Percentiles rank a stretch among this genome's conserved stretches.
Conservation (phyloP, 2,888 invertebrate genomes). For the Diogma glabrata region DNA sequence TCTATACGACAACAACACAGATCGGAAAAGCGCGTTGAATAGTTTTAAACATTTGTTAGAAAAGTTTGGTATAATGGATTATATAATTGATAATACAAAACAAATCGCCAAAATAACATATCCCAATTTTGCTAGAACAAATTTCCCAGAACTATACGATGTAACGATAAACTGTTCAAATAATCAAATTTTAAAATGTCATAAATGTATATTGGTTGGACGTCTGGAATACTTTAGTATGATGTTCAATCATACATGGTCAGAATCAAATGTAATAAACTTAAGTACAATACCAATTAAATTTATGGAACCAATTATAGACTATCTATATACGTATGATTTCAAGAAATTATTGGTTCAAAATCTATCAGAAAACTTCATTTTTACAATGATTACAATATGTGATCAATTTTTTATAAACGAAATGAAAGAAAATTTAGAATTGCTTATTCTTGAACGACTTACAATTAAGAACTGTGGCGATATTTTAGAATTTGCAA, state of each 20-base stretch:
- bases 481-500: conserved; percentile 64
- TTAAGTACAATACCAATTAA: conserved; percentile 30
- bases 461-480: conserved; percentile 64
- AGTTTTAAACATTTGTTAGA: background rate
- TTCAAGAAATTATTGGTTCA: conserved; percentile 45
- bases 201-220: conserved; percentile 70
- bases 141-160: conserved; percentile 45
- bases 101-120: background rate
- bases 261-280: conserved; percentile 28
- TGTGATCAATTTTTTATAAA: conserved; percentile 71
- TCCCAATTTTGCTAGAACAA: conserved; percentile 35
- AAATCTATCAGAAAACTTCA: conserved; percentile 54
- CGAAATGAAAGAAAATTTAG: conserved; percentile 60
- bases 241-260: conserved; percentile 72
- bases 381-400: conserved; percentile 60
- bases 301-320: conserved; percentile 51
- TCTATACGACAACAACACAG: background rate
- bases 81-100: background rate
- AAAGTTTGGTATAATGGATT: background rate
- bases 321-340: conserved; percentile 64
- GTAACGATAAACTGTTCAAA: conserved; percentile 46
- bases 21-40: background rate
- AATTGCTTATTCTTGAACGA: conserved; percentile 49
- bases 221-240: conserved; percentile 76
- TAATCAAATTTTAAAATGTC: conserved; percentile 46